These are phyloP conservation scores for Maniola hyperantus DNA, from an alignment of 2,888 invertebrate genomes.

Conservation along the genomic window DNA sequence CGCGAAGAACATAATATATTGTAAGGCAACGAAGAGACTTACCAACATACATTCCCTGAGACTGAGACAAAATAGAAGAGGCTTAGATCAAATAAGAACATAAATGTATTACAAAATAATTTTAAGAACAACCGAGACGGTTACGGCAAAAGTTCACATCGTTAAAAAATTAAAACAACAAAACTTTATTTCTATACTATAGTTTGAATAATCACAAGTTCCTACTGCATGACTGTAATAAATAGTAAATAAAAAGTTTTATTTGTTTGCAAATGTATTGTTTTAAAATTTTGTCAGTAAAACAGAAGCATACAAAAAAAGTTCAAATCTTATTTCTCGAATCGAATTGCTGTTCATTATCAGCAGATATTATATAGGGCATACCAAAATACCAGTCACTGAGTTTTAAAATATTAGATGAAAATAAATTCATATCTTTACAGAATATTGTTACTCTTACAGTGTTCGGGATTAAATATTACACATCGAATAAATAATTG, in stretches of 20 bases:
- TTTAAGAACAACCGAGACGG: conserved; percentile 52
- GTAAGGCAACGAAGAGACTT: conserved; percentile 82
- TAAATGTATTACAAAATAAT: conserved; percentile 54
- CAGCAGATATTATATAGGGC: neutral
- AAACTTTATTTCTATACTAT: neutral
- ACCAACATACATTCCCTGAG: conserved; percentile 81
- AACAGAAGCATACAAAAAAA: neutral
- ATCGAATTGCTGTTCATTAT: neutral
- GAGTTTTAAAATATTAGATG: too few species aligned
- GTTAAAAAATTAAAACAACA: neutral
- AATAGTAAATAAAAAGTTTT: too few species aligned
- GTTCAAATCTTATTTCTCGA: neutral
- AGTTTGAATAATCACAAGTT: neutral
- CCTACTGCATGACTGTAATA: conserved; percentile 1
- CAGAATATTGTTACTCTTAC: neutral
- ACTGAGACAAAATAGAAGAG: conserved; percentile 72
- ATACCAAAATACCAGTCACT: neutral
- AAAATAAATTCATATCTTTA: neutral
- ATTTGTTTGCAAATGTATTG: too few species aligned
- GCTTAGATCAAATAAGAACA: conserved; percentile 67
- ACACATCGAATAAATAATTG: too few species aligned
- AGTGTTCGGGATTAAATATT: too few species aligned
- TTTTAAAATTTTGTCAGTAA: too few species aligned
- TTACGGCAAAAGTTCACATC: conserved; percentile 25
- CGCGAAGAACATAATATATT: conserved; percentile 66